These are phyloP conservation scores for Amblyornis subalaris DNA, from an alignment of 2,113 vertebrate genomes.

Conservation along the genomic window DNA sequence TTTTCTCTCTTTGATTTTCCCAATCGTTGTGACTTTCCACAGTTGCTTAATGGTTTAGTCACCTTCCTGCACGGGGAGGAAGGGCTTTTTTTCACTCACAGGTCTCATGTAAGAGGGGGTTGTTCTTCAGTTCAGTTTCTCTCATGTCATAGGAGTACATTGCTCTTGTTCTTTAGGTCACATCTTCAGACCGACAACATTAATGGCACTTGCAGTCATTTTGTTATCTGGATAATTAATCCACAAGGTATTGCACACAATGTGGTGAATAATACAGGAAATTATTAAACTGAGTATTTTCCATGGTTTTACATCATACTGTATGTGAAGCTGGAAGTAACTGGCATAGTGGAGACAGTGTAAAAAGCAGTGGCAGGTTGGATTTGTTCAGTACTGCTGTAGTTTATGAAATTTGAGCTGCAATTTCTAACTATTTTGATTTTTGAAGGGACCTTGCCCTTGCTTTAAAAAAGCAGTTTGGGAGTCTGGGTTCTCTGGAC, in stretches of 20 bases:
- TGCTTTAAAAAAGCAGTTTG: neutral
- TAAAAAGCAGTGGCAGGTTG: neutral
- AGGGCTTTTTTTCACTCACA: accelerated
- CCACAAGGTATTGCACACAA: conserved; percentile 31
- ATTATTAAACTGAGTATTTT: neutral
- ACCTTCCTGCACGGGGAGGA: neutral
- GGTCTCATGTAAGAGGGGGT: neutral
- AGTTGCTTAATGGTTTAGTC: neutral
- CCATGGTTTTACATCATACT: neutral
- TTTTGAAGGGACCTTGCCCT: neutral
- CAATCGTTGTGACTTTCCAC: neutral
- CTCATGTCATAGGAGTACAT: neutral
- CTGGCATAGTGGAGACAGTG: neutral
- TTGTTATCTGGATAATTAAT: conserved; percentile 42
- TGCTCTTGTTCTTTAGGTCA: neutral
- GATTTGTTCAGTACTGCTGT: neutral
- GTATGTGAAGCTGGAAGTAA: neutral
- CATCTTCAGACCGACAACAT: accelerated
- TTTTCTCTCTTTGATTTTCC: neutral
- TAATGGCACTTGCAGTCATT: neutral
- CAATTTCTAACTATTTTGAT: neutral
- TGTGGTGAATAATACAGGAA: conserved; percentile 39
- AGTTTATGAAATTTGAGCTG: neutral
- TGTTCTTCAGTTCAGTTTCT: neutral
- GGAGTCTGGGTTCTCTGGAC: neutral